Evolutionary conservation across 2,888 invertebrate species (phyloP).

Genomic region (Ophion obscuratus): DNA sequence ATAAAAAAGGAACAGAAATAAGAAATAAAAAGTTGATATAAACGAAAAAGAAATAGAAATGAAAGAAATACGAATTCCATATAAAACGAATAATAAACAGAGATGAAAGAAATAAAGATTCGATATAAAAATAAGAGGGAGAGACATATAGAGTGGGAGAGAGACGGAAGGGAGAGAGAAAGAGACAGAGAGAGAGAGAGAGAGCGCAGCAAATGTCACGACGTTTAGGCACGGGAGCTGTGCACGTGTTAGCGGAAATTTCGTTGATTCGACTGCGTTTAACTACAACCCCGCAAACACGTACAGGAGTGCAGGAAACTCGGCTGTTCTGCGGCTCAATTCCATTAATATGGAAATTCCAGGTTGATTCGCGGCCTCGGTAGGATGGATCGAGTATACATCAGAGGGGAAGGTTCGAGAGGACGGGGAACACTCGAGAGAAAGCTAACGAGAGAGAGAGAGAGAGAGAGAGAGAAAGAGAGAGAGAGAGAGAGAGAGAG

Average conservation of each 20-base stretch:
- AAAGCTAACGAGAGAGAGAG: too few species aligned
- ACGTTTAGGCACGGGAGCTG: constrained; percentile 28
- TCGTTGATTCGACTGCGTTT: constrained; percentile 59
- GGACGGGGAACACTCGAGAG: constrained; percentile 3
- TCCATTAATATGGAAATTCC: constrained; percentile 73
- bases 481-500: background rate
- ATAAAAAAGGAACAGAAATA: too few species aligned
- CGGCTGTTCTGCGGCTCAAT: constrained; percentile 66
- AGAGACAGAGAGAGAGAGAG: constrained; percentile 18
- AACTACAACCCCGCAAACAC: constrained; percentile 52
- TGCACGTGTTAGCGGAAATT: constrained; percentile 50
- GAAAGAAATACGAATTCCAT: too few species aligned
- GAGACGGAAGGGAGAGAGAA: background rate
- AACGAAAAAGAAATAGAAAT: too few species aligned
- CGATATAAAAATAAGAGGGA: too few species aligned
- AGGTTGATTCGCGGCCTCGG: constrained; percentile 67
- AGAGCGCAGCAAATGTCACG: constrained; percentile 39
- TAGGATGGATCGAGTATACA: constrained; percentile 34
- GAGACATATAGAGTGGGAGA: too few species aligned
- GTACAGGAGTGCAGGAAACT: constrained; percentile 52
- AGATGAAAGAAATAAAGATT: too few species aligned
- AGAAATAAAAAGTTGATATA: too few species aligned
- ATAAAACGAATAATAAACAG: too few species aligned
- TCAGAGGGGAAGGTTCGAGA: constrained; percentile 26
- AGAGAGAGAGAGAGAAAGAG: too few species aligned